These are phyloP conservation scores for Microcebus jonahi DNA, from an alignment of 2,113 vertebrate genomes.

Conservation along the genomic window DNA sequence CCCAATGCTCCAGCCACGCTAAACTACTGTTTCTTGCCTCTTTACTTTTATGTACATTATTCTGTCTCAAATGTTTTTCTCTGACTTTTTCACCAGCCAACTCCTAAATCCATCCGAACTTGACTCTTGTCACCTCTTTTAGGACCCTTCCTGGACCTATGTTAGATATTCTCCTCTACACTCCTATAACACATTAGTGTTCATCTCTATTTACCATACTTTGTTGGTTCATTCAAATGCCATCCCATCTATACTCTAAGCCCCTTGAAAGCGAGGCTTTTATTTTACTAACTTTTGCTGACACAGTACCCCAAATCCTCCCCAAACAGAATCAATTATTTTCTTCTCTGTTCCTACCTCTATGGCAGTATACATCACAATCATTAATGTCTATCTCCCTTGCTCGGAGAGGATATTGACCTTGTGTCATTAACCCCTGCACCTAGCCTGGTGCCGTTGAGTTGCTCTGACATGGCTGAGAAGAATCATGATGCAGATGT, in stretches of 20 bases:
- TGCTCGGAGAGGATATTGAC: background rate
- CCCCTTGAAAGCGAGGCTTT: background rate
- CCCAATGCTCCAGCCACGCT: background rate
- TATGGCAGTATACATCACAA: accelerated
- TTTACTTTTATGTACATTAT: background rate
- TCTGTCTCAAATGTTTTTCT: background rate
- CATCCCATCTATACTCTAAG: background rate
- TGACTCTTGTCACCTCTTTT: background rate
- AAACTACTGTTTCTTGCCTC: background rate
- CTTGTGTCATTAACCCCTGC: background rate
- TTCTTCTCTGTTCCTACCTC: background rate
- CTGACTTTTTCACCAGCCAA: background rate
- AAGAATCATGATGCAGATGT: background rate
- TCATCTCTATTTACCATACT: background rate
- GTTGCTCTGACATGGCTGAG: background rate
- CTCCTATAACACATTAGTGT: background rate
- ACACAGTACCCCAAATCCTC: background rate
- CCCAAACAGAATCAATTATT: background rate
- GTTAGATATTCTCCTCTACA: background rate
- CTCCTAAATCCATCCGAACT: background rate
- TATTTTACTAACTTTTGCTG: background rate
- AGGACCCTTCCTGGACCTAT: background rate
- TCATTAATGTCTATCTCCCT: too few species aligned
- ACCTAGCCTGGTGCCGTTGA: background rate
- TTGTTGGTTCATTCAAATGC: background rate